Conservation (phyloP, 2,113 vertebrate species). For the Pholis gunnellus region DNA sequence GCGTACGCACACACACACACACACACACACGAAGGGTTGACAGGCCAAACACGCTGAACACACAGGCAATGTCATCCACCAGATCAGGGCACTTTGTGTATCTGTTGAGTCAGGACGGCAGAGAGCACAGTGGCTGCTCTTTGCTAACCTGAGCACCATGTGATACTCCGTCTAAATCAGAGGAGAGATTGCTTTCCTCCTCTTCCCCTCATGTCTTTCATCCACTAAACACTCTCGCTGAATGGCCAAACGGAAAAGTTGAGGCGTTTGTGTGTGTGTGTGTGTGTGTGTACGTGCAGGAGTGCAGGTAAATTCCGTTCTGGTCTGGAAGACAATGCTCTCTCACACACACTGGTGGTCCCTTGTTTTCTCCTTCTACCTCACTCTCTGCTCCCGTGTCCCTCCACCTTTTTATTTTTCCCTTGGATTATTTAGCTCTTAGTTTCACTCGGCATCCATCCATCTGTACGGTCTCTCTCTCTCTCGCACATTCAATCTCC, state of each 20-base stretch:
- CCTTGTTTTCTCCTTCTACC: slow-evolving; percentile 9
- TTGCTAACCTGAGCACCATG: slow-evolving; percentile 34
- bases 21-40: slow-evolving; percentile 21
- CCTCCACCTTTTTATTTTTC: slow-evolving; percentile 8
- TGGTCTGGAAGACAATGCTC: slow-evolving; percentile 22
- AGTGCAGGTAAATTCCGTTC: slow-evolving; percentile 1
- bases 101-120: slow-evolving; percentile 52
- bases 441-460: slow-evolving; percentile 29
- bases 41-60: slow-evolving; percentile 13
- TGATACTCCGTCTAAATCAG: slow-evolving; percentile 63
- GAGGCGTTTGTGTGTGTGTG: neutral
- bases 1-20: slow-evolving; percentile 4
- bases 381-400: slow-evolving; percentile 17
- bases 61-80: slow-evolving; percentile 59
- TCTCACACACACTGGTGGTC: slow-evolving; percentile 30
- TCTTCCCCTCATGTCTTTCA: slow-evolving; percentile 37
- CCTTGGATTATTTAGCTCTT: slow-evolving; percentile 14
- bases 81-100: slow-evolving; percentile 44
- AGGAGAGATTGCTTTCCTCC: slow-evolving; percentile 44
- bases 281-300: neutral
- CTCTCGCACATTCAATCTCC: slow-evolving; percentile 16
- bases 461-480: slow-evolving; percentile 12
- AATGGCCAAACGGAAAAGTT: slow-evolving; percentile 41
- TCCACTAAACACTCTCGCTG: slow-evolving; percentile 46
- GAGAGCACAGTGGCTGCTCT: slow-evolving; percentile 14